Evolutionary conservation across 2,113 vertebrate species (phyloP), one percentile per base, ranked within the genome.

Genomic region (Sander vitreus): DNA sequence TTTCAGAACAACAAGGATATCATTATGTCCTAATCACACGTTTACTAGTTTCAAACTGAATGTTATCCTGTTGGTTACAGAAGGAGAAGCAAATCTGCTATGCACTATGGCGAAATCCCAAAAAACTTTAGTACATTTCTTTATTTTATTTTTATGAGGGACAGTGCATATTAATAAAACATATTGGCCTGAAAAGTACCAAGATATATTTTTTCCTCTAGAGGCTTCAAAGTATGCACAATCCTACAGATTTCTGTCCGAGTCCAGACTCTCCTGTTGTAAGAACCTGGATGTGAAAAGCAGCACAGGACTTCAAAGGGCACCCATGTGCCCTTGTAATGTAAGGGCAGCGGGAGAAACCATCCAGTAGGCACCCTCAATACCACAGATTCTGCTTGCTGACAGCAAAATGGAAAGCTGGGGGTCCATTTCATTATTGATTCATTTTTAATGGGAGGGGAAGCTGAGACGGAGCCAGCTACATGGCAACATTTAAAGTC

Each of bases 371-470:
- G 65, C 73, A 51, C 58, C 70, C 33, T 86, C 73, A 27, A 58
- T 63, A 67, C 76, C 68, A 77, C 33, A 30, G 51, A 51, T 75
- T 85, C 81, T 68, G 71, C 82, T 72, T 27, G 73, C 83, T 82
- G 76, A 66, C 68, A 83, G 87, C 48, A 84, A 76, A 83, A 76
- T 55, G 83, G 55, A 81, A 66, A 86, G 47, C 76, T 77, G 55
- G 71, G 88, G 78, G 78, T 92, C 88, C 55, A 66, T 93, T 92
- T 93, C 91, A 89, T 92, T 88, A 93, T 83, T 59, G 88, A 92
- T 94, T 92, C 79, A 94, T 94, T 91, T 94, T 93, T 94, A 92
- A 94, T 93, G 87, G 90, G 88, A 84, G 73, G 79, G 78, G 84
- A 90, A 84, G 74, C 73, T 63, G 90, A 90, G 90, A 81, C 4